Evolutionary conservation across 1,140 invertebrate genomes (phyloP).

Genomic region (Rhopalosiphum maidis): DNA sequence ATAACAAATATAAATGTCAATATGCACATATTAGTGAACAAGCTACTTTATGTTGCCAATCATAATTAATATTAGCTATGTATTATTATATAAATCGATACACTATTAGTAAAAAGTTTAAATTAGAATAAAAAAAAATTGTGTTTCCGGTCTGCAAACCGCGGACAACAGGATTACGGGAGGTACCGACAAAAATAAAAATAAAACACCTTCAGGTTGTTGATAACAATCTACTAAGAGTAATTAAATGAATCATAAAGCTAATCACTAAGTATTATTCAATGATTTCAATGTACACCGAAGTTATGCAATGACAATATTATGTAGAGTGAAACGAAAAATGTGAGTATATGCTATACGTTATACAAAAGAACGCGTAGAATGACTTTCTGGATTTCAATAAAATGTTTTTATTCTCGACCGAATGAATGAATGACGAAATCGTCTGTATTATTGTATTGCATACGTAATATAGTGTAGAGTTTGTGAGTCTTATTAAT

Average conservation of each 20-base stretch:
- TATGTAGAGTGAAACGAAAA: constrained; percentile 8
- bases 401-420: not conserved
- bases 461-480: not conserved
- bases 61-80: not conserved
- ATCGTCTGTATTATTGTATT: not conserved
- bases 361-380: not conserved
- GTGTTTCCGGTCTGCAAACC: too few relatives aligned
- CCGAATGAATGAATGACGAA: not conserved
- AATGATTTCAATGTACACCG: not conserved
- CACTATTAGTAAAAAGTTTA: too few relatives aligned
- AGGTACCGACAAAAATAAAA: not conserved
- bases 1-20: not conserved
- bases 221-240: not conserved
- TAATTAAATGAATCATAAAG: not conserved
- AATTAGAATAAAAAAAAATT: too few relatives aligned
- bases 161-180: not conserved
- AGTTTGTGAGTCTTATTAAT: not conserved
- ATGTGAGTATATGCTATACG: not conserved
- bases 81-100: not conserved
- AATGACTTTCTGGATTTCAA: not conserved
- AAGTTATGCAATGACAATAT: not conserved
- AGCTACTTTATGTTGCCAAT: not conserved
- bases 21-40: not conserved
- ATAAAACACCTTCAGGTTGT: not conserved
- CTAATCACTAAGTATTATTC: not conserved